phyloP scores from a whole-genome alignment of 2,797 vertebrate species.

The Rhinella marina region DNA sequence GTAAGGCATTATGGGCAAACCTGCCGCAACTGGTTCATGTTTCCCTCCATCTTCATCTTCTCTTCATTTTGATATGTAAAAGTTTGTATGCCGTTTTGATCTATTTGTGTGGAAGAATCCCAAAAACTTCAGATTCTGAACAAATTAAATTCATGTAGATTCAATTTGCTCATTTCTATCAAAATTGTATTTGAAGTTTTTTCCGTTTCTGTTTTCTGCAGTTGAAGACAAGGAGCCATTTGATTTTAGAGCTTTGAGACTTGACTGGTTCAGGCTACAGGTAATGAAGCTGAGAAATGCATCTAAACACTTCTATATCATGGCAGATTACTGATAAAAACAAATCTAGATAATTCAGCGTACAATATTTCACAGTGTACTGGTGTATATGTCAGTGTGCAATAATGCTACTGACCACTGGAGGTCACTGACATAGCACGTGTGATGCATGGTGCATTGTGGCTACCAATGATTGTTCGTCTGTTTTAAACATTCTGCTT shows the following conservation, averaged over 20 bases:
- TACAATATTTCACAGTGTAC: not conserved
- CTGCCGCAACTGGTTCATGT: too few species aligned
- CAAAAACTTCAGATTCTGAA: too few species aligned
- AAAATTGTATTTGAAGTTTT: not conserved
- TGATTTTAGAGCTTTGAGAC: slow-evolving; percentile 82
- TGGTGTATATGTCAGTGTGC: not conserved
- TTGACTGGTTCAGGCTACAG: slow-evolving; percentile 94
- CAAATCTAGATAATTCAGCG: not conserved
- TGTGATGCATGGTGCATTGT: not conserved
- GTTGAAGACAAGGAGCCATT: slow-evolving; percentile 84
- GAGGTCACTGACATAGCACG: slow-evolving; percentile 31
- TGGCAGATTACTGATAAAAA: not conserved
- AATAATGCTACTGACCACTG: slow-evolving; percentile 15
- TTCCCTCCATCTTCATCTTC: too few species aligned
- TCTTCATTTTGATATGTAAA: too few species aligned
- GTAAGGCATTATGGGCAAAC: too few species aligned
- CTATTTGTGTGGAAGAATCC: too few species aligned
- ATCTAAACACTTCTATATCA: not conserved
- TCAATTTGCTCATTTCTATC: too few species aligned
- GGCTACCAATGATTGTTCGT: not conserved
- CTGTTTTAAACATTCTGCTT: slow-evolving; percentile 11
- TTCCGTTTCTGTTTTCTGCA: slow-evolving; percentile 63
- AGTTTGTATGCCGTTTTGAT: too few species aligned
- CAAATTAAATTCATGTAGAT: too few species aligned
- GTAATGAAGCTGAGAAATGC: slow-evolving; percentile 67